Evolutionary conservation across 2,797 vertebrate species (phyloP).

Genomic region (Synanceia verrucosa): DNA sequence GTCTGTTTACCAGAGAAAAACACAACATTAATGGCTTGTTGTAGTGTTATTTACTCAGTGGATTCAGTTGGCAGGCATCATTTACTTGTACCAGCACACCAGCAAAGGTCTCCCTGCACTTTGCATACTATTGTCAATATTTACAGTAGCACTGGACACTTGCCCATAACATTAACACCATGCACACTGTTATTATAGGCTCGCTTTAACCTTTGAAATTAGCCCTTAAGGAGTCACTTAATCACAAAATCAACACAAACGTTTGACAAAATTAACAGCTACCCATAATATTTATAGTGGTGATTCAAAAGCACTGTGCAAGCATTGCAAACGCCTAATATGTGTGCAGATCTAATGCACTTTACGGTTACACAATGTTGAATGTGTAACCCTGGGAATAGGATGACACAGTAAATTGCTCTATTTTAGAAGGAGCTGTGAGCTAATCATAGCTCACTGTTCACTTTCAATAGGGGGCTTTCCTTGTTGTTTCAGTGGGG

Average conservation of each 20-base stretch:
- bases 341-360: not conserved
- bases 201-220: not conserved
- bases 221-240: not conserved
- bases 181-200: not conserved
- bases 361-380: not conserved
- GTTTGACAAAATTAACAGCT: not conserved
- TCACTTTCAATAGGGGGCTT: not conserved
- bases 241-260: not conserved
- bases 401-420: not conserved
- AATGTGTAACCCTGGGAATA: not conserved
- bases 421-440: too few relatives aligned
- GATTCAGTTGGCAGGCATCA: not conserved
- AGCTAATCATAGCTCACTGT: not conserved
- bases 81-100: not conserved
- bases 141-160: not conserved
- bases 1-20: constrained; percentile 20
- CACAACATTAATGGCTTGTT: not conserved
- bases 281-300: not conserved
- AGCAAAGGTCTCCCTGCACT: not conserved
- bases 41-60: not conserved
- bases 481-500: not conserved
- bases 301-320: not conserved
- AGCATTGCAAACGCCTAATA: not conserved
- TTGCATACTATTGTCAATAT: not conserved
- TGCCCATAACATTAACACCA: not conserved